Conservation (phyloP, 2,888 invertebrate species). For the Diarsia rubi region DNA sequence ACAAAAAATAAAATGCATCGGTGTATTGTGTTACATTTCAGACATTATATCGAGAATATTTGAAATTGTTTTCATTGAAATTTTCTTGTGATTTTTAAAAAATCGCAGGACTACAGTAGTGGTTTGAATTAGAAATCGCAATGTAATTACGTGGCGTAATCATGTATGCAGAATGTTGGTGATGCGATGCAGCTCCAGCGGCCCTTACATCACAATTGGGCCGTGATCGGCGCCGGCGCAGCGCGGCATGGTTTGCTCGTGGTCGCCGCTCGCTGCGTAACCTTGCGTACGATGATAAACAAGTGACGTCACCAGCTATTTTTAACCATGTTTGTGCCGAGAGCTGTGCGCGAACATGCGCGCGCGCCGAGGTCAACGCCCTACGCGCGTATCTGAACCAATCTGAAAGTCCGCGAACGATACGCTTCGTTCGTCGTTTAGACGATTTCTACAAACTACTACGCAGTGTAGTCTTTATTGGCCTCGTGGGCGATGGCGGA, state of each 20-base stretch:
- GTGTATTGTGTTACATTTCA: constrained; percentile 8
- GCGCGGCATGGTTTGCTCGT: constrained; percentile 74
- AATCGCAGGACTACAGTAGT: background rate
- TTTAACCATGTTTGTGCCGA: constrained; percentile 83
- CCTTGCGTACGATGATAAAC: constrained; percentile 90
- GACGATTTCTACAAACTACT: constrained; percentile 68
- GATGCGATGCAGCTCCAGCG: constrained; percentile 15
- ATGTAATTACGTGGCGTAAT: background rate
- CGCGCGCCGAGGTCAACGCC: constrained; percentile 85
- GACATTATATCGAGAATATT: constrained; percentile 5
- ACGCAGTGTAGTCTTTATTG: constrained; percentile 64
- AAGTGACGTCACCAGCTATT: constrained; percentile 88
- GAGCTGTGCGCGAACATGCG: constrained; percentile 78
- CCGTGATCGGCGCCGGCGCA: constrained; percentile 45
- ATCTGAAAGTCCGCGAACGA: constrained; percentile 79
- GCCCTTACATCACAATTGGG: constrained; percentile 46
- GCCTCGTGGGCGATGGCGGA: constrained; percentile 60
- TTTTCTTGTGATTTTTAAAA: background rate
- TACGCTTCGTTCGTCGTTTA: constrained; percentile 71
- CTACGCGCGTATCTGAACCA: constrained; percentile 77
- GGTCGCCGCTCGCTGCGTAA: constrained; percentile 80
- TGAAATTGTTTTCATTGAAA: background rate
- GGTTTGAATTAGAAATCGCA: background rate
- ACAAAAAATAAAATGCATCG: background rate
- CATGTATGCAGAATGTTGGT: background rate